Evolutionary conservation across 2,888 invertebrate genomes (phyloP), one percentile per base, ranked within the genome.

Genomic region (Ceraclea dissimilis): DNA sequence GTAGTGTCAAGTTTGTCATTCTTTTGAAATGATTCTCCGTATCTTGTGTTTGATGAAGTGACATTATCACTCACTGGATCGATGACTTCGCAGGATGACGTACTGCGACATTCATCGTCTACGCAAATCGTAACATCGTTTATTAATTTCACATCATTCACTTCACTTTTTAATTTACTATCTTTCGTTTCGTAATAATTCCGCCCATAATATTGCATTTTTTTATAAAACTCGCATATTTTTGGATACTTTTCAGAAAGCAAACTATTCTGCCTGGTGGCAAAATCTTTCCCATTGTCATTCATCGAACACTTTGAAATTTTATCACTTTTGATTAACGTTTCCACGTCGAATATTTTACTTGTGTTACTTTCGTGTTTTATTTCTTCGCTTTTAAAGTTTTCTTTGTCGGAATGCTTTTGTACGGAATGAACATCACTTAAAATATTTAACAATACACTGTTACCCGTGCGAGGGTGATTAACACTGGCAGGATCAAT

Each of bases 241-340:
- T 13, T 49, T 2, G 49, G 22, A 26, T 26, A 26, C n/a, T 13
- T 26, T 2, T 49, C 13, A 5, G 10, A 49, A 21, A 49, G 39
- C 13, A 16, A 16, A 16, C 13, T 2, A 39, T 16, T 13, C 13
- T 13, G 13, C 39, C 39, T 13, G 16, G 13, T n/a, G 56, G 56
- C 31, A 52, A 49, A 31, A 31, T 16, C 13, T 16, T 39, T 16
- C 13, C 13, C 39, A n/a, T 16, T 39, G 2, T 39, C 39, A 8
- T 2, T 39, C 39, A 39, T 39, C 13, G 39, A 47, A 2, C 47
- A 47, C 47, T 59, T 62, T 2, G 55, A 51, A 44, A 59, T 60
- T 49, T 58, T 58, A 50, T 61, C 61, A 48, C 60, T 58, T 43
- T 61, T 58, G 10, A 61, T 56, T 17, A 60, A 52, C 21, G 51